Percentiles rank a stretch among this genome's conserved stretches.
Evolutionary conservation across 1,140 invertebrate genomes (phyloP).

Genomic region (Dolichoris vasculosae): DNA sequence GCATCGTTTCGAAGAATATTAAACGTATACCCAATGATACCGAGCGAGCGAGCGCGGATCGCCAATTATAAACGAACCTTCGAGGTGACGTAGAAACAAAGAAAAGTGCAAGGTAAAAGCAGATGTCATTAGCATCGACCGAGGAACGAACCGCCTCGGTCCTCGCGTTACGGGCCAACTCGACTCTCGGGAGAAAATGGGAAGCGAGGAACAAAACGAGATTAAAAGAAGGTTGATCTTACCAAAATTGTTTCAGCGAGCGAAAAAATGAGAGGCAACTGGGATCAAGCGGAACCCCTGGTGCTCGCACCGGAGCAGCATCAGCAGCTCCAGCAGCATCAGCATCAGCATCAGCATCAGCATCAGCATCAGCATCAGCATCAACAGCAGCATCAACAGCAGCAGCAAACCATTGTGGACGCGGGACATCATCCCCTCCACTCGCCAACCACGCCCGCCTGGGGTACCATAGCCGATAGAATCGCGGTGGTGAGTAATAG

Average conservation of each 20-base stretch:
- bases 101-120: background rate
- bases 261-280: slow-evolving; percentile 61
- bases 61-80: background rate
- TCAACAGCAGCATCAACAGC: slow-evolving; percentile 53
- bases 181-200: too few species aligned
- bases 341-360: too few species aligned
- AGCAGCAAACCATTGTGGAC: slow-evolving; percentile 49
- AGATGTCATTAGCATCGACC: background rate
- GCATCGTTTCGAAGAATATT: slow-evolving; percentile 3
- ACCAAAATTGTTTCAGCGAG: slow-evolving; percentile 7
- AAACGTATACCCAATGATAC: background rate
- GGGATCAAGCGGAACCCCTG: slow-evolving; percentile 58
- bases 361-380: slow-evolving; percentile 53
- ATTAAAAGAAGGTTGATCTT: background rate
- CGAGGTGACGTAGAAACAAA: background rate
- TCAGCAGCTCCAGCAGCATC: slow-evolving; percentile 48
- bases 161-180: too few species aligned
- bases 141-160: too few species aligned
- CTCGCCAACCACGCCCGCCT: slow-evolving; percentile 69
- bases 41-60: background rate
- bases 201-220: too few species aligned
- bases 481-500: slow-evolving; percentile 70
- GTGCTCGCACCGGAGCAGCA: slow-evolving; percentile 53
- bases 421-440: slow-evolving; percentile 47
- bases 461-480: slow-evolving; percentile 63